Evolutionary conservation across 2,888 invertebrate genomes (phyloP), one percentile per base, ranked within the genome.

Genomic region (Priocnemis perturbator): DNA sequence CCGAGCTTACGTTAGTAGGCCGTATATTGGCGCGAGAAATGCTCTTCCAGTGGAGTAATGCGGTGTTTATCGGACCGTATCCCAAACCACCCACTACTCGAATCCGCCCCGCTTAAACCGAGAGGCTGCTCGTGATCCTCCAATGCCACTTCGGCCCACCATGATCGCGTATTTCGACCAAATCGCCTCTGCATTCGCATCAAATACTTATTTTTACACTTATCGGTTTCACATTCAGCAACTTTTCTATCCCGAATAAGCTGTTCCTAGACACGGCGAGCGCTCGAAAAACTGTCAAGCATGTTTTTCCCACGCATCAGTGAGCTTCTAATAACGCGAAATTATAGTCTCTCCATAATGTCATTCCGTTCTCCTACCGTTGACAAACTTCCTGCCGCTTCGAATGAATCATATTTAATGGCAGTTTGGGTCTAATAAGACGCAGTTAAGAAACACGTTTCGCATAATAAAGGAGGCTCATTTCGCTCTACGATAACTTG

Each of bases 41-140:
- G 84, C 80, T 79, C 83, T 81, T 84, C 79, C 81, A 83, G 81
- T 76, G 74, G 85, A 87, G 85, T 87, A 85, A 87, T 83, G 82
- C 81, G 77, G 86, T 87, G 87, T 87, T 87, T 87, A 87, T 87
- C 87, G 86, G 84, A 80, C 83, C 84, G 82, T 86, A 86, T 85
- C 79, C 84, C 81, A 75, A 75, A 77, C 79, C 81, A 83, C 76
- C 77, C 76, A 71, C 79, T 67, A 79, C 77, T 78, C 77, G 79
- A 76, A 81, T 81, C 78, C 81, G 71, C 79, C 79, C 76, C 80
- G 82, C 82, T 82, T 81, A 77, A 81, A 83, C 78, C 82, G 73
- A 79, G 78, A 82, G 81, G 74, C 76, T 85, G 77, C 83, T 74
- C 79, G 74, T 84, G 84, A 86, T 86, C 83, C 84, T 73, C 71